These are phyloP conservation scores for Cavia aperea DNA, from an alignment of 2,113 vertebrate species.

Conservation along the genomic window DNA sequence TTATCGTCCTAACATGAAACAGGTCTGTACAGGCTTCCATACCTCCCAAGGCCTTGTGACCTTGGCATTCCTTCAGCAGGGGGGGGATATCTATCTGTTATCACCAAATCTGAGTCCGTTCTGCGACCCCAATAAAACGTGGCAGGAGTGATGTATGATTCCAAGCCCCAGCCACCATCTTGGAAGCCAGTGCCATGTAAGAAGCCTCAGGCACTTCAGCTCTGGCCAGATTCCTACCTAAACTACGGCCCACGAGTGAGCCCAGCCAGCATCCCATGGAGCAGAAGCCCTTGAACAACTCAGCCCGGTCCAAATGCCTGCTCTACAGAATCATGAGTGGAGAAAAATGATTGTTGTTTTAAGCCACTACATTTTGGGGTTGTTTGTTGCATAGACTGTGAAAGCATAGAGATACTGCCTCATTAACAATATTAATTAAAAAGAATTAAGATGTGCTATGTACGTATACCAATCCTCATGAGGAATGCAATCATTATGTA, in stretches of 20 bases:
- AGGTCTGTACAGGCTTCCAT: not conserved
- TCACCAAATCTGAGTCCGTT: not conserved
- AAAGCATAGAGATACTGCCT: not conserved
- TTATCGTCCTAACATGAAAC: not conserved
- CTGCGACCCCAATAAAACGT: not conserved
- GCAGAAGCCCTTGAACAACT: not conserved
- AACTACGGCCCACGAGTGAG: not conserved
- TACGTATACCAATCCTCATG: not conserved
- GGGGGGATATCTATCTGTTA: not conserved
- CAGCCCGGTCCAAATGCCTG: not conserved
- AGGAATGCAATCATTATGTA: not conserved
- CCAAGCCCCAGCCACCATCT: not conserved
- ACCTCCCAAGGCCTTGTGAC: not conserved
- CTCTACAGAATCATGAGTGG: not conserved
- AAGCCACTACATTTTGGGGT: not conserved
- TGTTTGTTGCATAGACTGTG: not conserved
- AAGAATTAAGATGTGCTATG: not conserved
- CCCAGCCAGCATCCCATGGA: not conserved
- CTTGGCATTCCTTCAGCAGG: not conserved
- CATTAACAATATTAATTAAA: not conserved
- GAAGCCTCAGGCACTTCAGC: not conserved
- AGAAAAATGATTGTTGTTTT: not conserved
- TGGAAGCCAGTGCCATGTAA: not conserved
- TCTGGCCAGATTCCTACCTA: not conserved
- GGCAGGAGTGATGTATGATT: not conserved